Base-by-base conservation (phyloP, 2,797 vertebrate species). In the Rhinogobio ventralis region DNA sequence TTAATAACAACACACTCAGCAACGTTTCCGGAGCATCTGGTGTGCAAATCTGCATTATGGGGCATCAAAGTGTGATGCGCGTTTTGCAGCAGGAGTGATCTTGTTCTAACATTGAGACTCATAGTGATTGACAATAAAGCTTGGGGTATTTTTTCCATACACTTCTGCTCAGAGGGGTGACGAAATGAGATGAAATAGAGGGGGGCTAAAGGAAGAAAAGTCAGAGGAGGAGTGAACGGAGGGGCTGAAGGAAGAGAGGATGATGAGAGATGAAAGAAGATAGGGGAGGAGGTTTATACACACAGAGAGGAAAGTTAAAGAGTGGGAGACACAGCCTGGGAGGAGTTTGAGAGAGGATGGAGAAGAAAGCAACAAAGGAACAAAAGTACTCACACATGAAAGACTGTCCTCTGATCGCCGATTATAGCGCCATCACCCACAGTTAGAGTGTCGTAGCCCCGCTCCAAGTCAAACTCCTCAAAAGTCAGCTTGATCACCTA, bases 401-500 rank as follows among this genome's bases (percentile, higher is more conserved):
- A 98, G 89, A 99, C 94, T 0, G 97, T 97, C 93, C 99, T 99
- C 95, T 98, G 98, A 91, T 99, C 98, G 53, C 97, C 98, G 9
- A 97, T 96, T 90, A 97, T 93, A 36, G 97, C 96, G 14, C 98
- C 97, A 0, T 99, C 98, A 84, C 98, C 98, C 25, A 99, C 96
- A 0, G 97, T 99, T 89, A 99, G 93, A 0, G 98, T 99, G 94
- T 99, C 98, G 17, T 99, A 99, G 87, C 98, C 98, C 85, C 98
- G 95, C 90, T 99, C 98, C 93, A 99, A 94, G 92, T 99, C 98
- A 90, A 99, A 99, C 86, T 99, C 98, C 93, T 99, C 98, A 91
- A 99, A 99, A 87, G 95, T 98, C 84, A 99, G 94, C 92, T 99
- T 99, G 95, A 99, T 98, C 91, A 99, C 98, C 98, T 99, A 89